These are phyloP conservation scores for Prunella himalayana DNA, from an alignment of 2,113 vertebrate genomes.

Conservation along the genomic window DNA sequence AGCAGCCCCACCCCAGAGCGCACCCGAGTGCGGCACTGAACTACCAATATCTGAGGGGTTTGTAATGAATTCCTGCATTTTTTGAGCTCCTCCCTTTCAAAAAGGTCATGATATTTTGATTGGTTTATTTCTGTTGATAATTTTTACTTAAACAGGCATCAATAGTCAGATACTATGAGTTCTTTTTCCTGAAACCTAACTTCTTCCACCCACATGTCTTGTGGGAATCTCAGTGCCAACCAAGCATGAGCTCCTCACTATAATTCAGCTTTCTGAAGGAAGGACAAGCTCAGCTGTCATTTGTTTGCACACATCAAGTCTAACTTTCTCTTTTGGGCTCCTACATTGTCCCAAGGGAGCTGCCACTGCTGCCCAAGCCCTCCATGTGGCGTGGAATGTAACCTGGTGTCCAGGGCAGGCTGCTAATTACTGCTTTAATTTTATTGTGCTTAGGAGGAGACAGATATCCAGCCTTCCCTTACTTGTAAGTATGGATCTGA, in stretches of 20 bases:
- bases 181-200: background rate
- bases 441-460: conserved; percentile 72
- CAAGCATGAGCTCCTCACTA: background rate
- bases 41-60: background rate
- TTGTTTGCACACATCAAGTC: background rate
- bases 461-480: conserved; percentile 71
- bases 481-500: conserved; percentile 61
- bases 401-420: conserved; percentile 50
- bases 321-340: conserved; percentile 23
- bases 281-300: background rate
- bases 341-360: background rate
- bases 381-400: background rate
- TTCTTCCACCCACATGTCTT: background rate
- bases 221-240: background rate
- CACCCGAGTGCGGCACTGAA: fast-evolving
- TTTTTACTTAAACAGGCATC: background rate
- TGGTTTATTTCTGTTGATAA: background rate
- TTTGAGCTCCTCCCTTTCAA: background rate
- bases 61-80: background rate
- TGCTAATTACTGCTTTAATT: conserved; percentile 74
- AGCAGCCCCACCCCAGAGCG: background rate
- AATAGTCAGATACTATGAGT: background rate
- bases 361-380: background rate
- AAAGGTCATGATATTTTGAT: background rate
- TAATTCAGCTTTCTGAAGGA: background rate